Conservation (phyloP, 1,140 invertebrate species). For the Palaemon carinicauda region DNA sequence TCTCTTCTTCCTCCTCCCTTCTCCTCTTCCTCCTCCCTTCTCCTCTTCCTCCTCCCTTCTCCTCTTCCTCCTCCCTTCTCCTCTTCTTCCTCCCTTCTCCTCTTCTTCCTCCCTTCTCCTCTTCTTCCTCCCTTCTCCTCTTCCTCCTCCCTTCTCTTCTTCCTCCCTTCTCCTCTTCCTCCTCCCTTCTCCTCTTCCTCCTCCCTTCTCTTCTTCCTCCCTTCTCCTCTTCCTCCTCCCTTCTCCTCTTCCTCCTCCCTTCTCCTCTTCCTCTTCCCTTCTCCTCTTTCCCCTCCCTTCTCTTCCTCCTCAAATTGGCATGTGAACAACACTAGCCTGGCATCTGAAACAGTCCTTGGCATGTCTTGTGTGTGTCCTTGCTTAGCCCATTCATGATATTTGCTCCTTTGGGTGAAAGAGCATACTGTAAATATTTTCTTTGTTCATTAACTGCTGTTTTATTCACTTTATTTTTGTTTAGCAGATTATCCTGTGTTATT, state of each 20-base stretch:
- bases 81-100: background rate
- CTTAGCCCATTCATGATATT: too few relatives aligned
- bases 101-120: constrained; percentile 13
- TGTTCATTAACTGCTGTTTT: too few relatives aligned
- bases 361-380: too few relatives aligned
- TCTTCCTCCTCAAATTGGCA: constrained; percentile 6
- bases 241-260: background rate
- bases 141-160: background rate
- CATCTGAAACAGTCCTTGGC: too few relatives aligned
- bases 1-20: background rate
- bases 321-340: background rate
- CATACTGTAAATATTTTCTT: too few relatives aligned
- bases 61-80: background rate
- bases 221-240: background rate
- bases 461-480: too few relatives aligned
- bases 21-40: background rate
- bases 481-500: too few relatives aligned
- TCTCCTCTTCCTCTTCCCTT: background rate
- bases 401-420: too few relatives aligned
- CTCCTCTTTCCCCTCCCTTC: background rate
- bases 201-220: background rate
- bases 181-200: background rate
- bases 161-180: background rate
- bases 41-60: too few relatives aligned
- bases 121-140: too few relatives aligned